Base-by-base conservation (phyloP, 1,140 invertebrate species). In the Leguminivora glycinivorella region DNA sequence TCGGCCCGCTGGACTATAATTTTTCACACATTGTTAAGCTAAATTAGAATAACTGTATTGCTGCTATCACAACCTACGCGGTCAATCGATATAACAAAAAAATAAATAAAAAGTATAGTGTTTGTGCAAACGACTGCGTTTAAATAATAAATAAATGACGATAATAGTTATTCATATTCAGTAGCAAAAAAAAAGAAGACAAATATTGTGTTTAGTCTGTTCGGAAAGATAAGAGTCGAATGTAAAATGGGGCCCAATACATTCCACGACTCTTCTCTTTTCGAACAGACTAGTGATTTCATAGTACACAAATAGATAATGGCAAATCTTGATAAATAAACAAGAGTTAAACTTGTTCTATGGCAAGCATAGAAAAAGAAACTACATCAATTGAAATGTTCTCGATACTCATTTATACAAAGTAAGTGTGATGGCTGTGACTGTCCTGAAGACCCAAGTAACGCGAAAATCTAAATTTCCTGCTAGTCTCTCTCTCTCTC, bases 51-150 rank as follows among this genome's bases (percentile, higher is more conserved):
- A 3, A 38, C 22, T 25, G 26, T 63, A 63, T 63, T 63, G 26
- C 58, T 31, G 25, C 56, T 63, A 63, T 63, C 58, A 63, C 58
- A 63, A 63, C 58, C 58, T 29, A 63, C 31, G 14, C 25, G 17
- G 19, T 22, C n/a, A 63, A 29, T 63, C 1, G n/a, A n/a, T 29
- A 60, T 60, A 26, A 14, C 6, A 14, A 58, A 25, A 25, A 4
- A 7, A 9, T 7, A 12, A 1, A 25, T 4, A 60, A 10, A 26
- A 7, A 4, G n/a, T n/a, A n/a, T n/a, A n/a, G n/a, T 14, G 24
- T 25, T n/a, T 26, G 56, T 26, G 25, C 56, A 26, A 60, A 6
- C 17, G 14, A 17, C n/a, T n/a, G n/a, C n/a, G 4, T 9, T 38
- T 7, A 38, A 29, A 38, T 38, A 38, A 38, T 38, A 9, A 14